phyloP scores from a whole-genome alignment of 2,113 vertebrate genomes.

The Glaucidium brasilianum region DNA sequence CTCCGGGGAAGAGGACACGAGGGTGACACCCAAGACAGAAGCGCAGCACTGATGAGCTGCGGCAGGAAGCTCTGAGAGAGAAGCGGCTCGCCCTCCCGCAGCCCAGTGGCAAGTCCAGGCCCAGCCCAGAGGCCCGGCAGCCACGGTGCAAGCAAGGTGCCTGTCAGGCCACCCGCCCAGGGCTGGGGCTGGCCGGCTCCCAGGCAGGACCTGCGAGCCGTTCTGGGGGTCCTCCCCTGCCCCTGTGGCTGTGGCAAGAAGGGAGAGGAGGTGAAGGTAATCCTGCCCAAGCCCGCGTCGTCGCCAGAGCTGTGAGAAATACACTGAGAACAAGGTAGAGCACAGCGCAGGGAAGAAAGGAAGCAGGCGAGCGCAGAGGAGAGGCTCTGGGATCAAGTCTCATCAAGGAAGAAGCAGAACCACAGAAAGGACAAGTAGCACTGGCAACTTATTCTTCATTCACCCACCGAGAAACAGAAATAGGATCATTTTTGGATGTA shows the following conservation, averaged over 20 bases:
- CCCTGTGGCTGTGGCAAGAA: accelerated
- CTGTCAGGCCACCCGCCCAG: background rate
- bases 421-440: constrained; percentile 13
- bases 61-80: background rate
- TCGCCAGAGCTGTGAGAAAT: background rate
- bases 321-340: background rate
- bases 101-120: no score
- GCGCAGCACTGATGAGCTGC: accelerated
- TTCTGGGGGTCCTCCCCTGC: no score
- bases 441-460: constrained; percentile 11
- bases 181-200: background rate
- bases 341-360: accelerated
- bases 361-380: accelerated
- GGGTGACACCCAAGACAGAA: accelerated
- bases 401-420: background rate
- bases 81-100: no score
- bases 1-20: accelerated
- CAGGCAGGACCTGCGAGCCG: background rate
- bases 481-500: constrained; percentile 65
- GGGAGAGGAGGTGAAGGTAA: background rate
- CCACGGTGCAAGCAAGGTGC: no score
- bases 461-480: constrained; percentile 54
- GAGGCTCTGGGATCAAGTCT: background rate
- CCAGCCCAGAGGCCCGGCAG: no score
- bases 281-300: accelerated